These are phyloP conservation scores for Procapra przewalskii DNA, from an alignment of 2,113 vertebrate genomes.

Conservation along the genomic window DNA sequence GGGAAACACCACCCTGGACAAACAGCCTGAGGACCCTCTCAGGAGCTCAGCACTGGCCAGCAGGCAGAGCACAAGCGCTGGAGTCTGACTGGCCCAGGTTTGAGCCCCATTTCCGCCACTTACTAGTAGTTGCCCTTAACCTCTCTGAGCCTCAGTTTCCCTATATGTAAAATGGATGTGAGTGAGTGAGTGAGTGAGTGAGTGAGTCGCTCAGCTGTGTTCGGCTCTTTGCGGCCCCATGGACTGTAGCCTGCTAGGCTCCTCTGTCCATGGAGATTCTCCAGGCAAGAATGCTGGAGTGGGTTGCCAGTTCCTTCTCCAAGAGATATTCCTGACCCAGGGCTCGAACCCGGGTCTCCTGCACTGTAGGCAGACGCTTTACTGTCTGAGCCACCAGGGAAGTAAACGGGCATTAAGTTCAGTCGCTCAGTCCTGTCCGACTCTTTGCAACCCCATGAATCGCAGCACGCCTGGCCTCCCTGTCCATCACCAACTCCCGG, in stretches of 20 bases:
- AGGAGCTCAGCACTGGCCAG: not conserved
- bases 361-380: not conserved
- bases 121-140: not conserved
- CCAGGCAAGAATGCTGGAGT: not conserved
- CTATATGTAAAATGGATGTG: not conserved
- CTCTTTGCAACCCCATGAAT: no score
- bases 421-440: fast-evolving
- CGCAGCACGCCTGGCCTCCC: no score
- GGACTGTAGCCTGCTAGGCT: not conserved
- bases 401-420: not conserved
- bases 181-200: not conserved
- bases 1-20: not conserved
- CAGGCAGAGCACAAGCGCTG: not conserved
- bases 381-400: not conserved
- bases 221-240: not conserved
- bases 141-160: not conserved
- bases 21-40: not conserved
- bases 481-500: no score
- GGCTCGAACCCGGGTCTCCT: not conserved
- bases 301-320: not conserved
- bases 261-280: not conserved
- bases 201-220: not conserved
- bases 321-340: not conserved
- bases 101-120: not conserved
- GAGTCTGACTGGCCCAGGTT: not conserved